Percentiles rank a stretch among this genome's conserved stretches.
Evolutionary conservation across 2,888 invertebrate genomes (phyloP).

Genomic region (Eristalis arbustorum): DNA sequence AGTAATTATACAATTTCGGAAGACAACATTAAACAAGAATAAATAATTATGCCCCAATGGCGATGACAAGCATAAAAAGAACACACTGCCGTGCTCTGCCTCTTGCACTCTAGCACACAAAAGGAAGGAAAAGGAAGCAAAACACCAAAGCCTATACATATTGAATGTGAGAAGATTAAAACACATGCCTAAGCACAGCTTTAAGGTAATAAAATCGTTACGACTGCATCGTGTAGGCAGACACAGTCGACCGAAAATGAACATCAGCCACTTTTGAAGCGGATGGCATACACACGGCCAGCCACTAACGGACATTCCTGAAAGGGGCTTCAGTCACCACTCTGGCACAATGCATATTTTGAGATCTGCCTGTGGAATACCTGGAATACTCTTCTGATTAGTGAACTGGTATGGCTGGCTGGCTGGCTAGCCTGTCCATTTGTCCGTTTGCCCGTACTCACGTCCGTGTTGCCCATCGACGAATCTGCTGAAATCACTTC

Average conservation of each 20-base stretch:
- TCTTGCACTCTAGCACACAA: neutral
- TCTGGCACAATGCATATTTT: constrained; percentile 5
- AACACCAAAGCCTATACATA: constrained; percentile 4
- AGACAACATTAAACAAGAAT: constrained; percentile 31
- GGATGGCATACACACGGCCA: neutral
- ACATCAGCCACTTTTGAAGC: neutral
- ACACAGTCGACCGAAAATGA: constrained; percentile 26
- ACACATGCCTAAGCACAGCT: constrained; percentile 58
- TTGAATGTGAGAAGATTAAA: constrained; percentile 58
- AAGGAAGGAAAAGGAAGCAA: neutral
- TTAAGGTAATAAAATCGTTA: constrained; percentile 58
- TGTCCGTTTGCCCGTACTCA: neutral
- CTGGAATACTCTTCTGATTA: constrained; percentile 49
- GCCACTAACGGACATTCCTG: neutral
- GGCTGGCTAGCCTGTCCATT: neutral
- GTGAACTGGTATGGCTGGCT: neutral
- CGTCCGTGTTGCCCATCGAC: constrained; percentile 4
- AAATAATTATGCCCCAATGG: constrained; percentile 30
- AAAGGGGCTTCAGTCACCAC: neutral
- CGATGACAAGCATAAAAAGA: constrained; percentile 28
- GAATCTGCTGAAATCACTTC: no score
- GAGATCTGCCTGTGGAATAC: constrained; percentile 39
- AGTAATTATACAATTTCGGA: constrained; percentile 19
- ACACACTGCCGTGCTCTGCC: neutral
- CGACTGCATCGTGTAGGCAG: constrained; percentile 57